Percentiles rank a stretch among this genome's conserved stretches.
These are phyloP conservation scores for Ormyrus pomaceus DNA, from an alignment of 2,888 invertebrate species.

Conservation along the genomic window DNA sequence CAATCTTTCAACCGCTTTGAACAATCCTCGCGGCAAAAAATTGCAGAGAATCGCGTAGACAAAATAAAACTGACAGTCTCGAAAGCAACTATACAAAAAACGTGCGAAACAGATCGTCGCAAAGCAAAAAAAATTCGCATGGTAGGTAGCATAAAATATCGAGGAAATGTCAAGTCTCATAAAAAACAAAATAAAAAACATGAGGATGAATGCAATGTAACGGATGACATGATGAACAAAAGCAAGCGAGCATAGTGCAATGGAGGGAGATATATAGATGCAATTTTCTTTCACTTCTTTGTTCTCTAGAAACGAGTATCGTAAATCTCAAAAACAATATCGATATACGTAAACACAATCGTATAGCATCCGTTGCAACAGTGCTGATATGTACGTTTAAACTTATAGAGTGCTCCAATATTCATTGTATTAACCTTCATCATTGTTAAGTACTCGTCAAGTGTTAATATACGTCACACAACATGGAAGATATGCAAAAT, in stretches of 20 bases:
- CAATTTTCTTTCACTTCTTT: constrained; percentile 7
- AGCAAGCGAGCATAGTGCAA: constrained; percentile 56
- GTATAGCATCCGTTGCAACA: neutral
- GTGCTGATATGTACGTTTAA: constrained; percentile 6
- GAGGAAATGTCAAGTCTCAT: constrained; percentile 35
- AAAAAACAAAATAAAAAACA: constrained; percentile 28
- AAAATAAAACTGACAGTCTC: constrained; percentile 17
- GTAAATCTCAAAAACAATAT: constrained; percentile 15
- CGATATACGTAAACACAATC: neutral
- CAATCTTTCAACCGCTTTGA: neutral
- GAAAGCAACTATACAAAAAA: constrained; percentile 36
- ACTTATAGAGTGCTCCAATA: constrained; percentile 6
- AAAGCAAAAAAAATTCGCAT: constrained; percentile 43
- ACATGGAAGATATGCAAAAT: constrained; percentile 34
- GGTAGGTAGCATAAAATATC: constrained; percentile 23
- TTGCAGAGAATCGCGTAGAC: constrained; percentile 4
- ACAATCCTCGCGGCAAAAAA: constrained; percentile 8
- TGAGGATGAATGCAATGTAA: constrained; percentile 47
- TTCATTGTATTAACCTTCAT: constrained; percentile 7
- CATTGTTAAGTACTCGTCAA: neutral
- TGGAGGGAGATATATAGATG: constrained; percentile 21
- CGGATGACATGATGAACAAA: constrained; percentile 49
- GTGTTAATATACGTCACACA: constrained; percentile 36
- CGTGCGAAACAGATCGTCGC: constrained; percentile 50
- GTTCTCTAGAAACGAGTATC: neutral